Conservation (phyloP, 2,797 vertebrate genomes). For the Heteromormyrus szaboi region DNA sequence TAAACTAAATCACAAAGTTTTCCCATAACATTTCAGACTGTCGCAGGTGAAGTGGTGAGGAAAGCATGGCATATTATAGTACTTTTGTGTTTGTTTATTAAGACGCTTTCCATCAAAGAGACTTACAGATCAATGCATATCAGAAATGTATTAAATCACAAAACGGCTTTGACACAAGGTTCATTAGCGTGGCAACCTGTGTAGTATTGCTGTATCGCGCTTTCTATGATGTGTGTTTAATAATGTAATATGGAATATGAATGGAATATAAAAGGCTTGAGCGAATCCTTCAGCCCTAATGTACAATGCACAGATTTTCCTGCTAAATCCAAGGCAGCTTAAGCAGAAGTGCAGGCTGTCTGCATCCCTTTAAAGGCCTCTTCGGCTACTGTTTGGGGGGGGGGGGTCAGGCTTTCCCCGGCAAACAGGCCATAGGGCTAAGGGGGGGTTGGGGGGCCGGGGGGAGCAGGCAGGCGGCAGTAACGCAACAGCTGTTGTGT, state of each 20-base stretch:
- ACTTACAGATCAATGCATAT: not conserved
- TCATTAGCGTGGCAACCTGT: not conserved
- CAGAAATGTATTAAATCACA: not conserved
- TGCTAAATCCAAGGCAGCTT: not conserved
- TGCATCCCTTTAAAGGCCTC: conserved; percentile 23
- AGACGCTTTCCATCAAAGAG: not conserved
- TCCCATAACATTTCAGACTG: not conserved
- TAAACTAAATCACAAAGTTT: not conserved
- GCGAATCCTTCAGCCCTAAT: not conserved
- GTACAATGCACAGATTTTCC: not conserved
- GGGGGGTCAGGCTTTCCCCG: conserved; percentile 20
- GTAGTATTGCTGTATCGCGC: not conserved
- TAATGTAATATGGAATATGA: not conserved
- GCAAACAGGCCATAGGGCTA: conserved; percentile 30
- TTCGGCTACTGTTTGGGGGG: conserved; percentile 24
- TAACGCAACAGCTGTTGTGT: conserved; percentile 42
- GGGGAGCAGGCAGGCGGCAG: conserved; percentile 30
- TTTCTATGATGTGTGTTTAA: not conserved
- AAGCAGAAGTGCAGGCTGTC: conserved; percentile 7
- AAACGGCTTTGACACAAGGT: not conserved
- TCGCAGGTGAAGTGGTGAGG: not conserved
- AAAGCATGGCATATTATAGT: not conserved
- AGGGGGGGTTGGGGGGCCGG: conserved; percentile 24
- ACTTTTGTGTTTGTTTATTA: not conserved
- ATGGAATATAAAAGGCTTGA: not conserved